phyloP scores from a whole-genome alignment of 2,797 vertebrate genomes.

The Rhodeus uyekii region DNA sequence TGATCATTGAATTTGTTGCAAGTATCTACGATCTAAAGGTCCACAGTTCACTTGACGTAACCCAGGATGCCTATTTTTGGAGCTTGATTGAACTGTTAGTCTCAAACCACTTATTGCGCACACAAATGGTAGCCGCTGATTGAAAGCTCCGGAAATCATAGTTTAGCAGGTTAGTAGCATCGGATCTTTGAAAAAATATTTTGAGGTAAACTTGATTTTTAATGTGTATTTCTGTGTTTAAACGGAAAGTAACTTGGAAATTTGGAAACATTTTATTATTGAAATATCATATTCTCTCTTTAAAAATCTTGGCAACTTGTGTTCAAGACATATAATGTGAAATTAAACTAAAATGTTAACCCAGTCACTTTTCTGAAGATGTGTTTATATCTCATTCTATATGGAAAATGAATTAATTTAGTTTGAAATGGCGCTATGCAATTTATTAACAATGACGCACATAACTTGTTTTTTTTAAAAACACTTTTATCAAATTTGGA shows the following conservation, averaged over 20 bases:
- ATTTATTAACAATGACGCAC: background rate
- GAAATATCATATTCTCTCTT: no score
- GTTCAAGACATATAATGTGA: background rate
- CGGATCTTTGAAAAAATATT: background rate
- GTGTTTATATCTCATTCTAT: background rate
- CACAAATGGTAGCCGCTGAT: background rate
- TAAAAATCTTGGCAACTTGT: no score
- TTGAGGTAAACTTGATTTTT: background rate
- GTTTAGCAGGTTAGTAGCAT: background rate
- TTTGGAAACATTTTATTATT: background rate
- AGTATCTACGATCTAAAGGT: slow-evolving; percentile 41
- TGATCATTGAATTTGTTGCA: slow-evolving; percentile 33
- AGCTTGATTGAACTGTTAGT: background rate
- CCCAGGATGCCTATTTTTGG: slow-evolving; percentile 27
- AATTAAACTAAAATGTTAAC: background rate
- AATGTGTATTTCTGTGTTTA: background rate
- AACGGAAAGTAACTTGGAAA: background rate
- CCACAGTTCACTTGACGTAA: slow-evolving; percentile 30
- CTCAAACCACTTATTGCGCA: background rate
- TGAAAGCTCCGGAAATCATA: background rate
- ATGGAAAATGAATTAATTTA: background rate
- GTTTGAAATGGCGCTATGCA: background rate
- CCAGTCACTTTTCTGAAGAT: background rate
- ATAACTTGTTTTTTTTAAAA: background rate
- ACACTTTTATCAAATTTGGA: background rate